phyloP scores from a whole-genome alignment of 2,797 vertebrate genomes.

The Rhinella marina region DNA sequence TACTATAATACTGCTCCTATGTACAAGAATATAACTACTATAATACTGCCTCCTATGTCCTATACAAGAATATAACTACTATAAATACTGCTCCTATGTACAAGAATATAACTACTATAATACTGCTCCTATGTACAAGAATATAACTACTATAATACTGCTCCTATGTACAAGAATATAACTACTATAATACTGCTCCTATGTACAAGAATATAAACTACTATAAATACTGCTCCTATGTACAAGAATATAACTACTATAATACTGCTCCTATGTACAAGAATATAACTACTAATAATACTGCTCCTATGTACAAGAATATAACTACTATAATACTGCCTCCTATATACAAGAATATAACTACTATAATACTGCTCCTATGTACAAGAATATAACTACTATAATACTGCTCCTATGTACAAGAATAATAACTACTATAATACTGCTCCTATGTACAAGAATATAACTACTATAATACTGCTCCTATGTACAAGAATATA shows the following conservation, averaged over 20 bases:
- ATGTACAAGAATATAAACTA: neutral
- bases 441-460: too few relatives aligned
- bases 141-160: constrained; percentile 21
- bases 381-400: neutral
- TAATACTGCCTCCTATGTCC: neutral
- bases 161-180: neutral
- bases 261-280: neutral
- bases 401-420: too few relatives aligned
- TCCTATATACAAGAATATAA: neutral
- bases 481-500: too few relatives aligned
- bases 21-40: too few relatives aligned
- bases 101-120: constrained; percentile 3
- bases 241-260: constrained; percentile 1
- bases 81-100: constrained; percentile 7
- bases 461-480: too few relatives aligned
- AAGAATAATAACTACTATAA: too few relatives aligned
- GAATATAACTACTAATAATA: constrained; percentile 4
- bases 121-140: constrained; percentile 3
- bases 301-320: neutral
- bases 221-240: neutral
- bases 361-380: constrained; percentile 2
- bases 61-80: constrained; percentile 16
- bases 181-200: constrained; percentile 7
- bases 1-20: too few relatives aligned
- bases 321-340: constrained; percentile 6